Percentiles rank a stretch among this genome's conserved stretches.
Conservation (phyloP, 1,140 invertebrate genomes). For the Ephestia elutella region DNA sequence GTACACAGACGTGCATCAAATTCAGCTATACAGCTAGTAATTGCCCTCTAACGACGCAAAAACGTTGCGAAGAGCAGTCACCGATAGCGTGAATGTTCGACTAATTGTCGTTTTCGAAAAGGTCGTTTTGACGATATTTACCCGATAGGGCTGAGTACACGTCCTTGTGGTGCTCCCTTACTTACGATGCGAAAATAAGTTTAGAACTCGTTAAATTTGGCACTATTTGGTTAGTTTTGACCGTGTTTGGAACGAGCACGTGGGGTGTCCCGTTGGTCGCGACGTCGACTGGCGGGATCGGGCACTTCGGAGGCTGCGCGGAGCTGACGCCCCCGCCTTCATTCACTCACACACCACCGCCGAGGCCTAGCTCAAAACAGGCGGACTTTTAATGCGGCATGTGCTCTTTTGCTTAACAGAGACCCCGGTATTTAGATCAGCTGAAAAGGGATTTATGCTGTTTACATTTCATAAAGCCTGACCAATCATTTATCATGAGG, state of each 20-base stretch:
- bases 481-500: neutral
- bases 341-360: constrained; percentile 49
- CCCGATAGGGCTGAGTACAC: constrained; percentile 5
- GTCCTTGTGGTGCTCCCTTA: constrained; percentile 24
- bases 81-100: constrained; percentile 14
- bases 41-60: constrained; percentile 38
- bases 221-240: constrained; percentile 49
- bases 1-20: constrained; percentile 25
- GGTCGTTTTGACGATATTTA: constrained; percentile 28
- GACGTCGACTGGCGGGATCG: constrained; percentile 53
- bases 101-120: constrained; percentile 38
- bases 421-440: constrained; percentile 24
- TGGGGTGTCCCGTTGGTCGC: constrained; percentile 47
- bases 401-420: constrained; percentile 52
- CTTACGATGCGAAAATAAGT: constrained; percentile 48
- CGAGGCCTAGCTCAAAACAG: constrained; percentile 61
- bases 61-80: constrained; percentile 26
- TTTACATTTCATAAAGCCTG: constrained; percentile 6
- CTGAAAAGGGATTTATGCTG: constrained; percentile 27
- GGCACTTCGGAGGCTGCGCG: constrained; percentile 63
- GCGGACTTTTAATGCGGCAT: constrained; percentile 67
- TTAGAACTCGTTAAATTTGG: constrained; percentile 46
- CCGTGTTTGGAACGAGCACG: constrained; percentile 33
- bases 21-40: constrained; percentile 27
- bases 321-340: constrained; percentile 57